These are phyloP conservation scores for Gambusia yucatana DNA, from an alignment of 2,797 vertebrate genomes.

Conservation along the genomic window DNA sequence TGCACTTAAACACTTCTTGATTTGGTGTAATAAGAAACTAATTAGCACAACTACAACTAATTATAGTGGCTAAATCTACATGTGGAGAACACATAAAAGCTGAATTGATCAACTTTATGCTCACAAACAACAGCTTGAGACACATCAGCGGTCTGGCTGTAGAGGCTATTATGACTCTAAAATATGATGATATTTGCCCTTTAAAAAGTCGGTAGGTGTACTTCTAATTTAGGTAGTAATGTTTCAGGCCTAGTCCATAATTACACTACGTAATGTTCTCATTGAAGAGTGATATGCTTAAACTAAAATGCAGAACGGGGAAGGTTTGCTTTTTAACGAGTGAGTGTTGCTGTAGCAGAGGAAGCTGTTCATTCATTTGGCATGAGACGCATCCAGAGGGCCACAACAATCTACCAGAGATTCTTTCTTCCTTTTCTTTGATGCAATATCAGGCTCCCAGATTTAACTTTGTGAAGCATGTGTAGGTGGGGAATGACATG, in stretches of 20 bases:
- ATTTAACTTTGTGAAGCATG: conserved; percentile 67
- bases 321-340: conserved; percentile 23
- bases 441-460: conserved; percentile 56
- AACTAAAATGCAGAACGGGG: not conserved
- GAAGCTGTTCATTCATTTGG: conserved; percentile 35
- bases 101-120: not conserved
- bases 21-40: not conserved
- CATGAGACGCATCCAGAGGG: conserved; percentile 45
- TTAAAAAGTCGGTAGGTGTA: conserved; percentile 37
- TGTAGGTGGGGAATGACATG: conserved; percentile 53
- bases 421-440: conserved; percentile 36
- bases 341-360: conserved; percentile 41
- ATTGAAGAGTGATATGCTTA: conserved; percentile 21
- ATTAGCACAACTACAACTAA: not conserved
- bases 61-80: not conserved
- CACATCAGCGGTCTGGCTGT: not conserved
- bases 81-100: not conserved
- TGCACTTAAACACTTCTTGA: not conserved
- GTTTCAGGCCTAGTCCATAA: conserved; percentile 36
- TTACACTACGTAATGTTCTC: conserved; percentile 43
- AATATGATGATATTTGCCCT: conserved; percentile 4
- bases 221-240: conserved; percentile 47
- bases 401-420: conserved; percentile 50
- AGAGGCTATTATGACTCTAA: not conserved
- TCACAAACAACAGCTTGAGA: not conserved